A percentile compares a stretch with the other conserved stretches of the same genome.
These are phyloP conservation scores for Hylaeus anthracinus DNA, from an alignment of 1,140 invertebrate species.

Conservation along the genomic window DNA sequence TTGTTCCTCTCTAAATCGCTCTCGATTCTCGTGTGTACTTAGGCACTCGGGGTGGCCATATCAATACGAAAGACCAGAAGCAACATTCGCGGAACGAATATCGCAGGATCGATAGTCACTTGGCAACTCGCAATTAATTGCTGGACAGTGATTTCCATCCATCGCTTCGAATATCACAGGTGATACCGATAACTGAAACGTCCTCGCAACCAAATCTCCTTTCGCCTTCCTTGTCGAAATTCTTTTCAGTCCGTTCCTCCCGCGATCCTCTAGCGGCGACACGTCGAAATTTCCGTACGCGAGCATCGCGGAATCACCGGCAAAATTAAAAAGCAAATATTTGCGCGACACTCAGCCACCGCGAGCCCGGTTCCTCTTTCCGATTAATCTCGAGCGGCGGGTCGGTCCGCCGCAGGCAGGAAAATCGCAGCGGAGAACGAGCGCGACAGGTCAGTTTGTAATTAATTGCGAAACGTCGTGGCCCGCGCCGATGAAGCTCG, in stretches of 20 bases:
- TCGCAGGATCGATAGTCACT: conserved; percentile 34
- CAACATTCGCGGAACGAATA: conserved; percentile 41
- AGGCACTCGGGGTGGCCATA: conserved; percentile 10
- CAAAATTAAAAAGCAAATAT: conserved; percentile 42
- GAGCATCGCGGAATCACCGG: neutral
- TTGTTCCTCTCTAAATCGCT: conserved; percentile 51
- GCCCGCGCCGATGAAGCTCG: conserved; percentile 7
- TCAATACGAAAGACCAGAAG: conserved; percentile 36
- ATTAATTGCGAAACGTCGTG: conserved; percentile 22
- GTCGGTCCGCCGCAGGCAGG: neutral
- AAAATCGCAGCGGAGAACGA: neutral
- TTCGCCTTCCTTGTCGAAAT: too few relatives aligned
- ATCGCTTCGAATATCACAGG: conserved; percentile 20
- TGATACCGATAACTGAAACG: neutral
- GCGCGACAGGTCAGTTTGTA: conserved; percentile 10
- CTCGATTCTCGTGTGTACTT: conserved; percentile 31
- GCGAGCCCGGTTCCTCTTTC: conserved; percentile 8
- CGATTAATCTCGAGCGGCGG: conserved; percentile 24
- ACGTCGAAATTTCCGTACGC: neutral
- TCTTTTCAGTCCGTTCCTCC: neutral
- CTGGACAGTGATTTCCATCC: conserved; percentile 14
- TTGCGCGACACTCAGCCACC: conserved; percentile 4
- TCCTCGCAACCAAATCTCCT: too few relatives aligned
- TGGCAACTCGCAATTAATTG: conserved; percentile 50
- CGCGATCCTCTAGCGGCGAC: neutral